These are phyloP conservation scores for Phaonia tiefii DNA, from an alignment of 2,888 invertebrate genomes.

Conservation along the genomic window DNA sequence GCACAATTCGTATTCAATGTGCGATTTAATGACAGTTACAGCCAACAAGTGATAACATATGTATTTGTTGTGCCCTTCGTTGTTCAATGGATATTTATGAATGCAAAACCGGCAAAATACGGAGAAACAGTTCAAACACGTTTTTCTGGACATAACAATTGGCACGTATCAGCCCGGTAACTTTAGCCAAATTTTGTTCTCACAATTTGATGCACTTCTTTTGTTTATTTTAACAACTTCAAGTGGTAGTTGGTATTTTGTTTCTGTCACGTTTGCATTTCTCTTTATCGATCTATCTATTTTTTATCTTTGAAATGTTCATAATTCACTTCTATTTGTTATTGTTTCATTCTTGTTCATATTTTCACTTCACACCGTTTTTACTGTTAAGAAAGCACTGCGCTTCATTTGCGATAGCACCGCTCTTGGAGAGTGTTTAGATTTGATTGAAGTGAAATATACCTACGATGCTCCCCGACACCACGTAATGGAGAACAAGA, in stretches of 20 bases:
- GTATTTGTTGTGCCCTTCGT: background rate
- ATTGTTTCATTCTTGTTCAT: too few species aligned
- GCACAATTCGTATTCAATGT: background rate
- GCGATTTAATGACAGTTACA: constrained; percentile 8
- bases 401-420: constrained; percentile 2
- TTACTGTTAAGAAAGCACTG: too few species aligned
- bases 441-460: constrained; percentile 54
- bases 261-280: constrained; percentile 53
- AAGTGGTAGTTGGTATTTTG: constrained; percentile 29
- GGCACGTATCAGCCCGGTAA: background rate
- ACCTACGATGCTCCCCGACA: constrained; percentile 17
- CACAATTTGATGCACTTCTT: background rate
- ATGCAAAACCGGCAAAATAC: background rate
- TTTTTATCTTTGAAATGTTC: constrained; percentile 2
- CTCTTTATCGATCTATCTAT: background rate
- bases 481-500: background rate
- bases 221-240: constrained; percentile 15
- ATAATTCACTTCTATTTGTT: background rate
- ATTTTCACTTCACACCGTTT: too few species aligned
- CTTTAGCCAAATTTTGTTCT: too few species aligned
- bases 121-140: background rate
- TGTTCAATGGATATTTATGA: background rate
- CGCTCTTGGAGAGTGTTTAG: constrained; percentile 42
- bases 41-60: constrained; percentile 4
- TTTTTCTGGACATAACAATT: background rate